A percentile compares a stretch with the other conserved stretches of the same genome.
These are phyloP conservation scores for Oceanites oceanicus DNA, from an alignment of 2,113 vertebrate genomes.

Conservation along the genomic window DNA sequence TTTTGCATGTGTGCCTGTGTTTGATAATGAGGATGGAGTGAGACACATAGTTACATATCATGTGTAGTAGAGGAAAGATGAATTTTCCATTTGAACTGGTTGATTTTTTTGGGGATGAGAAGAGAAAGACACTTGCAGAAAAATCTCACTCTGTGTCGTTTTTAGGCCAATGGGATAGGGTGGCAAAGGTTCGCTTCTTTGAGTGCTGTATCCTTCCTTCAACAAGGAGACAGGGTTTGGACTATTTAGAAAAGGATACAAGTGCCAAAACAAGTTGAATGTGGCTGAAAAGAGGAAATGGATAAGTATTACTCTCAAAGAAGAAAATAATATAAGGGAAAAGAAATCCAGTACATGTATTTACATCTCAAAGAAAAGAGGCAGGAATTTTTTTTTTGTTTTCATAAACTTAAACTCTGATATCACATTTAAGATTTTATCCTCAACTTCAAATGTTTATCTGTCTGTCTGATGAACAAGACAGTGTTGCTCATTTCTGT, in stretches of 20 bases:
- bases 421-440: neutral
- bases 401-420: neutral
- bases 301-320: neutral
- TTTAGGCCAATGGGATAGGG: neutral
- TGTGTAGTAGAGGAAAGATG: neutral
- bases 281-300: neutral
- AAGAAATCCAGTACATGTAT: neutral
- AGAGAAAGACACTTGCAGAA: neutral
- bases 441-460: neutral
- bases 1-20: accelerated
- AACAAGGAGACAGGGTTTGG: neutral
- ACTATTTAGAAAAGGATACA: neutral
- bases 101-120: neutral
- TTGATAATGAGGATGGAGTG: neutral
- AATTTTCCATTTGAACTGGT: neutral
- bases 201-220: neutral
- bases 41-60: neutral
- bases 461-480: neutral
- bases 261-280: neutral
- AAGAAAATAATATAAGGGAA: neutral
- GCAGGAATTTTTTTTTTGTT: neutral
- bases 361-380: neutral
- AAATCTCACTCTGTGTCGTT: neutral
- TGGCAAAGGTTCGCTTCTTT: neutral
- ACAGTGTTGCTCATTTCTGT: neutral